Evolutionary conservation across 2,113 vertebrate species (phyloP).

Genomic region (Neofelis nebulosa): DNA sequence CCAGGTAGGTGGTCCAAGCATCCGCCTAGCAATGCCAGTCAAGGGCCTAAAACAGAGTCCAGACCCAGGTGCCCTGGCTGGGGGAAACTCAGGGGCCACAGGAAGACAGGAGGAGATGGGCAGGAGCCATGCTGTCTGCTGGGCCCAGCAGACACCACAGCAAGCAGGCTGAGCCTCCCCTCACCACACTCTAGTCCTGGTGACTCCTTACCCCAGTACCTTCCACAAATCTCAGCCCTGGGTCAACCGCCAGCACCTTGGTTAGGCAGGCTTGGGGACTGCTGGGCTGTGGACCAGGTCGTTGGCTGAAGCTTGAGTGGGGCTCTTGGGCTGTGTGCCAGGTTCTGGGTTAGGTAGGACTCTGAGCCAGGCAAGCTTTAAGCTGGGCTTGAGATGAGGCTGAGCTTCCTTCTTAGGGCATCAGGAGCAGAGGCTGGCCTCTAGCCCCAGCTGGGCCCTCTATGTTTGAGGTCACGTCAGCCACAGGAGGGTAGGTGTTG

Average conservation of each 20-base stretch:
- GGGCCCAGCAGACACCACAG: not conserved
- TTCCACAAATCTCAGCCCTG: not conserved
- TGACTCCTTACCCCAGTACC: not conserved
- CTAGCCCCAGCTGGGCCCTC: not conserved
- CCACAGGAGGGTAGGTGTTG: not conserved
- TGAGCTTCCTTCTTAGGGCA: not conserved
- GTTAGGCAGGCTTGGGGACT: not conserved
- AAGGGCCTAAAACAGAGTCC: not conserved
- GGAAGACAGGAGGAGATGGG: not conserved
- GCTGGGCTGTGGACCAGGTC: not conserved
- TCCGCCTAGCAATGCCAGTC: not conserved
- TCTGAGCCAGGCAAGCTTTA: not conserved
- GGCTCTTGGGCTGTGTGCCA: not conserved
- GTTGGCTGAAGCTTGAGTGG: not conserved
- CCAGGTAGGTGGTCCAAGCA: not conserved
- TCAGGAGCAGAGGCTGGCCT: not conserved
- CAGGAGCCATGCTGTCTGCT: not conserved
- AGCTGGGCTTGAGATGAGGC: not conserved
- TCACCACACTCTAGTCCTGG: not conserved
- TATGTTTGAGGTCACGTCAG: not conserved
- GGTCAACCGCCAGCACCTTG: not conserved
- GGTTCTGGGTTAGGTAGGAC: not conserved
- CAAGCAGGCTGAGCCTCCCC: not conserved
- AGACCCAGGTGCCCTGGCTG: not conserved
- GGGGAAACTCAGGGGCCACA: not conserved